A percentile compares a stretch with the other conserved stretches of the same genome.
Evolutionary conservation across 2,113 vertebrate species (phyloP).

Genomic region (Thomomys bottae): DNA sequence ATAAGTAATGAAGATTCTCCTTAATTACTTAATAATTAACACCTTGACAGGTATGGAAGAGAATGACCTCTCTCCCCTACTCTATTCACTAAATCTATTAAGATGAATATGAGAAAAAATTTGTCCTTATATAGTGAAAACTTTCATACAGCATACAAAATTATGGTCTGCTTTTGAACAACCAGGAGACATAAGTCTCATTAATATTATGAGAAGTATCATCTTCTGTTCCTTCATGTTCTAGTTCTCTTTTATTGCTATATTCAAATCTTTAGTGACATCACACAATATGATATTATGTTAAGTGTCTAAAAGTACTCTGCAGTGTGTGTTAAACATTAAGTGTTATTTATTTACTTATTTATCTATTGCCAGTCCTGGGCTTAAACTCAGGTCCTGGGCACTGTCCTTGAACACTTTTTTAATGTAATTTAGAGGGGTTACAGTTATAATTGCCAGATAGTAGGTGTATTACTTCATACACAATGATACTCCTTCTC

Average conservation of each 20-base stretch:
- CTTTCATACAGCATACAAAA: not conserved
- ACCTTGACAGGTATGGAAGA: not conserved
- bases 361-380: too few species aligned
- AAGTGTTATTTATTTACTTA: too few species aligned
- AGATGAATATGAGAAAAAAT: slow-evolving; percentile 24
- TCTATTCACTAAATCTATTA: slow-evolving; percentile 43
- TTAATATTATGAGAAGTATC: not conserved
- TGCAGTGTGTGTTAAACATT: not conserved
- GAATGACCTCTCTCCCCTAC: not conserved
- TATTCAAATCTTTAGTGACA: not conserved
- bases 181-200: not conserved
- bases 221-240: not conserved
- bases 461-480: too few species aligned
- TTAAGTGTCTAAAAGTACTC: not conserved
- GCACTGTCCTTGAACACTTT: too few species aligned
- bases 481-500: too few species aligned
- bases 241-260: not conserved
- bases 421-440: too few species aligned
- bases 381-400: too few species aligned
- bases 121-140: not conserved
- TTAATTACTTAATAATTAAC: not conserved
- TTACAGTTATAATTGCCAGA: too few species aligned
- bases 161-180: not conserved
- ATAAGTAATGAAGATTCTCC: not conserved
- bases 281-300: not conserved